Conservation (phyloP, 2,113 vertebrate genomes). For the Caloenas nicobarica region DNA sequence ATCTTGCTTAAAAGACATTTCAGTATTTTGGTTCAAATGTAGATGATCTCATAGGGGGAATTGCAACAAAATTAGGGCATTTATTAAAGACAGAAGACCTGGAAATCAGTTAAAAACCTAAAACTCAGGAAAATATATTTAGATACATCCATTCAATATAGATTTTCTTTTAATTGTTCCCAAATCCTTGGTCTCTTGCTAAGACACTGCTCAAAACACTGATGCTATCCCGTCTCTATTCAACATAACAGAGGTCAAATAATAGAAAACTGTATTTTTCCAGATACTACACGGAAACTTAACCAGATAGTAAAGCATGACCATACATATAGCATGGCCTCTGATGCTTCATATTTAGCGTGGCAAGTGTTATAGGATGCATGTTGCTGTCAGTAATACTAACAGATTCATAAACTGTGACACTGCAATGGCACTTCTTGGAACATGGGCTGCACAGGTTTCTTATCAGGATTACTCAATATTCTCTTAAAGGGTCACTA, state of each 20-base stretch:
- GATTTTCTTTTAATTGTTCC: not conserved
- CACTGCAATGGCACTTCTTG: not conserved
- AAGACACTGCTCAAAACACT: not conserved
- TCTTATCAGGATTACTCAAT: not conserved
- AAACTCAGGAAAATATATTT: not conserved
- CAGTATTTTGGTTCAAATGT: slow-evolving; percentile 35
- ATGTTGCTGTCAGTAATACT: not conserved
- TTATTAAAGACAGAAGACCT: slow-evolving; percentile 56
- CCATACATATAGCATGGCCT: not conserved
- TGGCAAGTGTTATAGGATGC: not conserved
- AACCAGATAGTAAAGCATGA: not conserved
- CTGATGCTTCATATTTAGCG: not conserved
- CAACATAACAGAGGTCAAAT: not conserved
- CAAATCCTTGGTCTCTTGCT: not conserved
- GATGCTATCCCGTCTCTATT: not conserved
- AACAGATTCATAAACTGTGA: not conserved
- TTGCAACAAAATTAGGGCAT: not conserved
- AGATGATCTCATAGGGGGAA: slow-evolving; percentile 55
- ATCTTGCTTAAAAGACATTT: slow-evolving; percentile 54
- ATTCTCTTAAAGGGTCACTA: not conserved
- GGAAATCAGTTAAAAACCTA: slow-evolving; percentile 20
- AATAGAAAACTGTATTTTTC: not conserved
- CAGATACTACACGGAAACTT: not conserved
- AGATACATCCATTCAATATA: not conserved
- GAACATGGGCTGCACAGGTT: not conserved